phyloP scores from a whole-genome alignment of 2,113 vertebrate species.

The Polypterus senegalus region DNA sequence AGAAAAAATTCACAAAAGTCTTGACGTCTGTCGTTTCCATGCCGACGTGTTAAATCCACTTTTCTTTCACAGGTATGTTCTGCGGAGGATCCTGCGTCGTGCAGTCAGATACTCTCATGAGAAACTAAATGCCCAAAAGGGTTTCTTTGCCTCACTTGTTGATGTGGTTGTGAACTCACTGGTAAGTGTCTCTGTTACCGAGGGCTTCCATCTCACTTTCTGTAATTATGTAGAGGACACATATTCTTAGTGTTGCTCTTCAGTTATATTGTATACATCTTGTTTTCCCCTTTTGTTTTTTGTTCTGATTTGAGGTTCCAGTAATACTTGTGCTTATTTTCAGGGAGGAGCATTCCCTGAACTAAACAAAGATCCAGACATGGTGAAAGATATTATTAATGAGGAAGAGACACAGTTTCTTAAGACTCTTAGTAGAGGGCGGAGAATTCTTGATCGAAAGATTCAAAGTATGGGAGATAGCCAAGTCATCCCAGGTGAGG shows the following conservation, averaged over 20 bases:
- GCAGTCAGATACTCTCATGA: slow-evolving; percentile 90
- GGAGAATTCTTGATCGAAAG: slow-evolving; percentile 91
- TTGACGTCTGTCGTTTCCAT: too few relatives aligned
- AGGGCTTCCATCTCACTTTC: neutral
- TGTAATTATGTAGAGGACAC: neutral
- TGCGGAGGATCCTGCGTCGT: slow-evolving; percentile 86
- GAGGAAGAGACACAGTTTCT: slow-evolving; percentile 92
- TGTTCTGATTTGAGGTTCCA: neutral
- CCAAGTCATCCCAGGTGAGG: slow-evolving; percentile 77
- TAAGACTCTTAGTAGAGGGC: slow-evolving; percentile 88
- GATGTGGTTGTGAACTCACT: slow-evolving; percentile 86
- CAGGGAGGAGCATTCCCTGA: slow-evolving; percentile 92
- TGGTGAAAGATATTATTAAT: slow-evolving; percentile 93
- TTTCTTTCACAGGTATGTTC: slow-evolving; percentile 62
- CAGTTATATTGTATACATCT: neutral
- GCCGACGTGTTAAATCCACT: too few relatives aligned
- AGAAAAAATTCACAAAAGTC: neutral
- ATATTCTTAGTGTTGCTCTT: neutral
- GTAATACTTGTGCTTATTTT: neutral
- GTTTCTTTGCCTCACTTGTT: slow-evolving; percentile 86
- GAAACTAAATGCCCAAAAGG: slow-evolving; percentile 78
- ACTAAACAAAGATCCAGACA: slow-evolving; percentile 87
- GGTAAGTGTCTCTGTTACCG: slow-evolving; percentile 43
- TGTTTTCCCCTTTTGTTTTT: neutral
- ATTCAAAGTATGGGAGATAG: slow-evolving; percentile 79